A percentile compares a stretch with the other conserved stretches of the same genome.
Conservation (phyloP, 2,113 vertebrate species). For the Dicentrarchus labrax region DNA sequence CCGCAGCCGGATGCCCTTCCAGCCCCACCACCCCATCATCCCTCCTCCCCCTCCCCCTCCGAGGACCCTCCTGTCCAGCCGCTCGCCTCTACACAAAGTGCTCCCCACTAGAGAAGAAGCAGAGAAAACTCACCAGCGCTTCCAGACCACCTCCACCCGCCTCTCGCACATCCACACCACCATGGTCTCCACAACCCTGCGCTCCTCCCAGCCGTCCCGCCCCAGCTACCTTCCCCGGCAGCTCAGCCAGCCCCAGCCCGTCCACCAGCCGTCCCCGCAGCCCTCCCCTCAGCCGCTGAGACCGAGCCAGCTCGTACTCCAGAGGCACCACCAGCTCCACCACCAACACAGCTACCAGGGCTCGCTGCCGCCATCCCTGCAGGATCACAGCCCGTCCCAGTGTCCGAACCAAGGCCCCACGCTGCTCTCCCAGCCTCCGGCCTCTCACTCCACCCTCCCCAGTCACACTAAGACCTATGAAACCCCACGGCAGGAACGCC, state of each 20-base stretch:
- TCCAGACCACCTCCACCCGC: constrained; percentile 43
- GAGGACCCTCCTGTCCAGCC: constrained; percentile 72
- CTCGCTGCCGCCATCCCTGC: constrained; percentile 69
- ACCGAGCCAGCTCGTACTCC: constrained; percentile 76
- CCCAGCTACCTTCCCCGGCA: constrained; percentile 84
- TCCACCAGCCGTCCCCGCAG: constrained; percentile 61
- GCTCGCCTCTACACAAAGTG: constrained; percentile 74
- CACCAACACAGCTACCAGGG: constrained; percentile 84
- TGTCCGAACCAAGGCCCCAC: constrained; percentile 43
- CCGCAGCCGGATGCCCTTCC: constrained; percentile 84
- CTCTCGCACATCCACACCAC: constrained; percentile 53
- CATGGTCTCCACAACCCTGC: constrained; percentile 60
- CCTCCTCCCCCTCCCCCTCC: constrained; percentile 84
- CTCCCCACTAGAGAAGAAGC: constrained; percentile 67
- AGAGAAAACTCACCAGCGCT: constrained; percentile 54
- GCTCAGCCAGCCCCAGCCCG: constrained; percentile 76
- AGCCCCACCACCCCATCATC: constrained; percentile 86
- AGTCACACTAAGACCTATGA: constrained; percentile 70
- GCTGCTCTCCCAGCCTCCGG: constrained; percentile 46
- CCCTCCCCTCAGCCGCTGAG: constrained; percentile 76
- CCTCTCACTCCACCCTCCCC: constrained; percentile 66
- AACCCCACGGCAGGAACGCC: constrained; percentile 49
- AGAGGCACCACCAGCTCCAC: constrained; percentile 80
- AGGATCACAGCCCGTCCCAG: constrained; percentile 54
- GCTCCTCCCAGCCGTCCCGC: constrained; percentile 62